Evolutionary conservation across 1,140 invertebrate genomes (phyloP), one percentile per base, ranked within the genome.

Genomic region (Oedothorax gibbosus): DNA sequence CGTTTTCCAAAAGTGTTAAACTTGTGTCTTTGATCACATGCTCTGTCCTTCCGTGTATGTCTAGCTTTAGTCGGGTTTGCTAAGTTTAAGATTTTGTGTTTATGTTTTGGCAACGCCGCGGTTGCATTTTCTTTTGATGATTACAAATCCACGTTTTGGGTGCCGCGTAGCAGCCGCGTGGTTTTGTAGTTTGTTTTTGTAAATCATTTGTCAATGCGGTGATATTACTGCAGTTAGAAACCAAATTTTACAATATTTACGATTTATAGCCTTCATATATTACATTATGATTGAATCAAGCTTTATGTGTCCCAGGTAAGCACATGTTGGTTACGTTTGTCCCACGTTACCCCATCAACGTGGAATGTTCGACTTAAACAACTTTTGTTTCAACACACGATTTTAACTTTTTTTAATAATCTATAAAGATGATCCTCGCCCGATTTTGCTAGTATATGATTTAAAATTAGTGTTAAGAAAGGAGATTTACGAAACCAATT

Each of bases 91-190:
- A 35, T 35, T 35, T 35, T 35, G 35, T 35, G 35, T 35, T 35
- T 35, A 35, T 35, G 35, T 35, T 35, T 35, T 71, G 69, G 69
- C 69, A 71, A 75, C 72, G 51, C 14, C n/a, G 0, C 3, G 18
- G 9, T 15, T 57, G n/a, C 0, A 14, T 56, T 57, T 21, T 49
- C 60, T 56, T 60, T 75, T 75, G 35, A 35, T 35, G 72, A 75
- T 75, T 75, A 75, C 72, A 75, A 75, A 75, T 75, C 72, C 72
- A 75, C 72, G 72, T 75, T 75, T 75, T 75, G 54, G 49, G 72
- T 75, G 72, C 72, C 72, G 72, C 72, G 72, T 75, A n/a, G 72
- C 56, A 57, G 0, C 72, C 54, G 54, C 53, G 53, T 57, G 72
- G 72, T 75, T 57, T 75, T 75, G 11, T 14, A 57, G 56, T 14